These are phyloP conservation scores for Anthoptus insignis DNA, from an alignment of 2,888 invertebrate genomes.

Conservation along the genomic window DNA sequence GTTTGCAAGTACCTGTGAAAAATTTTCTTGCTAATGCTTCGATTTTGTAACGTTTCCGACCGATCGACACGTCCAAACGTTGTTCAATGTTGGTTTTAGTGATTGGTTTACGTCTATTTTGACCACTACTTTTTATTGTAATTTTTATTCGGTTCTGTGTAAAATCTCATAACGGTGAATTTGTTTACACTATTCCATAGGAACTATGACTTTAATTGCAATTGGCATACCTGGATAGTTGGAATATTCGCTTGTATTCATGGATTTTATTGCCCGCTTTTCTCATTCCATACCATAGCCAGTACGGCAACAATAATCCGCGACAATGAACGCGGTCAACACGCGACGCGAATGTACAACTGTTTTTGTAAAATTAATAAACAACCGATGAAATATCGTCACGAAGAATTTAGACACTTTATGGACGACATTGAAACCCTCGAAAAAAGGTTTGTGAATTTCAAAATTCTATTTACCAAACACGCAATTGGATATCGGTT, in stretches of 20 bases:
- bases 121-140: background rate
- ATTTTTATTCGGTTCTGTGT: background rate
- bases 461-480: constrained; percentile 45
- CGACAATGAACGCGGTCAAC: constrained; percentile 60
- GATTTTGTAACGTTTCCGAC: constrained; percentile 9
- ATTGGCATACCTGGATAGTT: constrained; percentile 49
- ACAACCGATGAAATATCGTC: constrained; percentile 6
- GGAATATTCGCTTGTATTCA: constrained; percentile 63
- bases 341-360: constrained; percentile 29
- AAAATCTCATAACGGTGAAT: constrained; percentile 34
- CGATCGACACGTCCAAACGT: constrained; percentile 13
- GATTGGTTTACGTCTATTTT: constrained; percentile 9
- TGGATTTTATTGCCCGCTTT: constrained; percentile 63
- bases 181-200: constrained; percentile 2
- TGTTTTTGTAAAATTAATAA: constrained; percentile 20
- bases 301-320: constrained; percentile 59
- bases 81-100: constrained; percentile 20
- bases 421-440: constrained; percentile 1
- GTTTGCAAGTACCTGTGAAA: constrained; percentile 55
- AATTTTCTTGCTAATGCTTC: constrained; percentile 43
- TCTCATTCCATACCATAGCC: constrained; percentile 51
- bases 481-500: constrained; percentile 38
- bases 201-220: background rate
- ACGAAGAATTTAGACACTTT: background rate
- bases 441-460: constrained; percentile 33